Base-by-base conservation (phyloP, 2,797 vertebrate genomes). In the Sebastolobus altivelis region DNA sequence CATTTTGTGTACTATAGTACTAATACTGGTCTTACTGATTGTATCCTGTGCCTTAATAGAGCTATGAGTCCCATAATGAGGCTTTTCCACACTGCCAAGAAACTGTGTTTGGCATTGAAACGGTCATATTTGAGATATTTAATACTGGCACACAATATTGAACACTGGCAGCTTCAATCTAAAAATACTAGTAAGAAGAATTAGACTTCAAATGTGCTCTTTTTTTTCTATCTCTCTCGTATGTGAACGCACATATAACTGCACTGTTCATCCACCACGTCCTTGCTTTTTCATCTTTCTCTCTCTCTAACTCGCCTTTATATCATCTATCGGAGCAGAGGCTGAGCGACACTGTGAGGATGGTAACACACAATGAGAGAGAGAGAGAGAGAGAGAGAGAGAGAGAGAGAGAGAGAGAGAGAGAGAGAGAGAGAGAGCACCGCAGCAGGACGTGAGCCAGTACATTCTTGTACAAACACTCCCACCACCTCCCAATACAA, bases 381-480 rank as follows among this genome's bases (percentile, higher is more conserved):
- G 66, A 63, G 60, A 37, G 55, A 37, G 35, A 74, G 1, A 35
- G 22, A 72, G 66, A 67, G 60, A 37, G 55, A 37, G 59, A 69
- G 22, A 14, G 6, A 78, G 35, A 73, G 1, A 35, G 22, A 72
- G 66, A 67, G 59, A 35, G 55, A 35, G 61, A 71, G n/a, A 13
- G 5, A 78, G 35, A 73, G 1, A 35, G 22, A 72, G 66, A 67
- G 59, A 35, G 55, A 35, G 61, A 37, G 54, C 52, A 59, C 80
- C 18, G 67, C 80, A 81, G 82, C 60, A 71, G 43, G 59, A 89
- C 52, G 65, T 68, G 76, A 80, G 75, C 65, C 67, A 67, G 67
- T 52, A 43, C 66, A 65, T 71, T 80, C 46, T 65, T 67, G 52
- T 40, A 56, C 77, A 84, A 68, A 82, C 65, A 46, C 43, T 6